These are phyloP conservation scores for Chymomyza costata DNA, from an alignment of 1,140 invertebrate genomes.

Conservation along the genomic window DNA sequence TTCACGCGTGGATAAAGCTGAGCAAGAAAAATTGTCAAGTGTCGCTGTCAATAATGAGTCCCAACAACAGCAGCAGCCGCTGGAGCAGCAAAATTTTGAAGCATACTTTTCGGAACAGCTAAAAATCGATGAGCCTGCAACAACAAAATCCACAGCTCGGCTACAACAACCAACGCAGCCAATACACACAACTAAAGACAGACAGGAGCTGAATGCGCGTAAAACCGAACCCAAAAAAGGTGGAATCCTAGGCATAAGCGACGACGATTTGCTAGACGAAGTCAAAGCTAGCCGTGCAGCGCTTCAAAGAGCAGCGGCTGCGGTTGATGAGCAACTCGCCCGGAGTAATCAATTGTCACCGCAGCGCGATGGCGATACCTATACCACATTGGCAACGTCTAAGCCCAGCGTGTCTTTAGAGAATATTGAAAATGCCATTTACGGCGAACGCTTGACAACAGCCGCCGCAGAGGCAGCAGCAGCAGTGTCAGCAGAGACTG, in stretches of 20 bases:
- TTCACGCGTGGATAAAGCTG: constrained; percentile 67
- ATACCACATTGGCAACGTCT: constrained; percentile 13
- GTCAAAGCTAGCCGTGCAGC: constrained; percentile 58
- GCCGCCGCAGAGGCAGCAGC: constrained; percentile 8
- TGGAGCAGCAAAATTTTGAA: constrained; percentile 44
- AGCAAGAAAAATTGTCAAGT: constrained; percentile 69
- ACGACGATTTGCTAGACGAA: constrained; percentile 64
- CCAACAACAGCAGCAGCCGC: constrained; percentile 28
- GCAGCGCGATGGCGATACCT: constrained; percentile 11
- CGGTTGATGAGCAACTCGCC: constrained; percentile 66
- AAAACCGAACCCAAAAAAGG: constrained; percentile 8
- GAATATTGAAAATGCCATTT: constrained; percentile 75
- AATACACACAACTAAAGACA: constrained; percentile 33
- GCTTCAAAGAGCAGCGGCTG: constrained; percentile 58
- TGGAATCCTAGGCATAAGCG: constrained; percentile 16
- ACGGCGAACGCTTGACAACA: constrained; percentile 64
- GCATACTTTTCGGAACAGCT: constrained; percentile 59
- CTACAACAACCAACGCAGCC: constrained; percentile 5
- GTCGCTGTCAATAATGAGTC: constrained; percentile 55
- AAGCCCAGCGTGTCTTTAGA: constrained; percentile 66
- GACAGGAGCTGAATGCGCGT: constrained; percentile 44
- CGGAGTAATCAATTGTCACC: constrained; percentile 66
- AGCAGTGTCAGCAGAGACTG: constrained; percentile 4
- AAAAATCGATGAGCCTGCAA: constrained; percentile 61
- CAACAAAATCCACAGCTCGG: constrained; percentile 10